Conservation (phyloP, 2,797 vertebrate genomes). For the Decapterus maruadsi region DNA sequence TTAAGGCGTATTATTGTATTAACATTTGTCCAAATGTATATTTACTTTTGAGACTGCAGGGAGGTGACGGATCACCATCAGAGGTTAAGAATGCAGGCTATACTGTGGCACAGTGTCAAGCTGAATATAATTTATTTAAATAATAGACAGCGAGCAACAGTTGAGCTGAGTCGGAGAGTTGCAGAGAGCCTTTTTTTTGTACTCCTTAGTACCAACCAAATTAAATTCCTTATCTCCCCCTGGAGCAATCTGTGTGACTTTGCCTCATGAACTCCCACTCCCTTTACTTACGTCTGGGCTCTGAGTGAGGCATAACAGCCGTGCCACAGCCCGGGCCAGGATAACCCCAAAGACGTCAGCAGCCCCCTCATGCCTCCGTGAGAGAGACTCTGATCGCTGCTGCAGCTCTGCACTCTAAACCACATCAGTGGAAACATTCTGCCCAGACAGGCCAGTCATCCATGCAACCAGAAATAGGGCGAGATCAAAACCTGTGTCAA, state of each 20-base stretch:
- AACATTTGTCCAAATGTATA: constrained; percentile 27
- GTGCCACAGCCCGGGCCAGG: constrained; percentile 74
- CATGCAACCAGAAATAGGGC: constrained; percentile 68
- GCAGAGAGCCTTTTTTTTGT: constrained; percentile 32
- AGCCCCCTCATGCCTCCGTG: constrained; percentile 68
- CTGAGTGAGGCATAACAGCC: constrained; percentile 77
- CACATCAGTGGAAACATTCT: constrained; percentile 80
- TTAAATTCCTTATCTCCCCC: constrained; percentile 77
- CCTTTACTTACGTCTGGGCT: constrained; percentile 68
- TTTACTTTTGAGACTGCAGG: constrained; percentile 37
- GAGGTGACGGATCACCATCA: constrained; percentile 15
- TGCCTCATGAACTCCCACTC: constrained; percentile 62
- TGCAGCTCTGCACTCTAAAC: constrained; percentile 63
- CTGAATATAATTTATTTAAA: constrained; percentile 24
- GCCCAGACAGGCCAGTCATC: constrained; percentile 64
- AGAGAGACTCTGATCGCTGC: constrained; percentile 62
- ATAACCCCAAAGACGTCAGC: constrained; percentile 84
- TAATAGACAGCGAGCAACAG: constrained; percentile 11
- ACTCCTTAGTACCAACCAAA: constrained; percentile 54
- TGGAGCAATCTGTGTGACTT: constrained; percentile 63
- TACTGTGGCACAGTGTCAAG: neutral
- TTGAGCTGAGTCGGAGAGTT: constrained; percentile 21
- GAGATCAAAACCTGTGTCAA: constrained; percentile 57
- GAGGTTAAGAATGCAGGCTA: constrained; percentile 30
- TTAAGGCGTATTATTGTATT: constrained; percentile 22